Evolutionary conservation across 53 echinoderm and acorn worm species (phyloP), one percentile per base, ranked within the genome.

Genomic region (Paracentrotus lividus): DNA sequence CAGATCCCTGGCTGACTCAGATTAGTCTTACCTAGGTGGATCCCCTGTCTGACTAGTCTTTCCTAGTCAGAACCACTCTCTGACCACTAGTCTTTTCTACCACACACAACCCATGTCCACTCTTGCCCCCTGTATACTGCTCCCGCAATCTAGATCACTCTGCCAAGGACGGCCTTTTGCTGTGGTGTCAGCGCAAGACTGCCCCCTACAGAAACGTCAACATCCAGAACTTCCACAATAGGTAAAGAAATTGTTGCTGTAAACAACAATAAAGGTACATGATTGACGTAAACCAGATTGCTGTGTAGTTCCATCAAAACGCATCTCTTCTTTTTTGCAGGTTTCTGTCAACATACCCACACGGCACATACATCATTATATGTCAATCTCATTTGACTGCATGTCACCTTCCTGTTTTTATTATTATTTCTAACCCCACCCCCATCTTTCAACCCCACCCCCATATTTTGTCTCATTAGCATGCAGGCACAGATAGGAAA

Each of bases 141-240:
- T 45, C 40, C 92, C 92, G 85, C 95, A 98, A 97, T 97, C 93
- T 96, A 98, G 99, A 97, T 90, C 96, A 96, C 93, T 97, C 99
- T 54, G 95, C 99, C 91, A 98, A 98, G 94, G 99, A 98, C 85
- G 99, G 99, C 86, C 96, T 98, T 76, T 96, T 98, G 88, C 94
- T 98, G 94, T 98, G 99, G 99, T 98, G 99, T 90, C 96, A 98
- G 95, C 95, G 99, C 84, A 98, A 98, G 95, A 98, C 99, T 5
- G 95, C 99, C 87, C 97, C 97, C 84, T 98, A 98, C 96, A 97
- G 96, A 94, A 97, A 98, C 66, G 99, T 98, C 86, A 94, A 88
- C 87, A 94, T 98, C 85, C 38, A 49, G 90, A 98, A 98, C 96
- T 98, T 98, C 96, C 94, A 98, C 94, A 95, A 88, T 90, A 98